Evolutionary conservation across 2,888 invertebrate species (phyloP).

Genomic region (Elegia similella): DNA sequence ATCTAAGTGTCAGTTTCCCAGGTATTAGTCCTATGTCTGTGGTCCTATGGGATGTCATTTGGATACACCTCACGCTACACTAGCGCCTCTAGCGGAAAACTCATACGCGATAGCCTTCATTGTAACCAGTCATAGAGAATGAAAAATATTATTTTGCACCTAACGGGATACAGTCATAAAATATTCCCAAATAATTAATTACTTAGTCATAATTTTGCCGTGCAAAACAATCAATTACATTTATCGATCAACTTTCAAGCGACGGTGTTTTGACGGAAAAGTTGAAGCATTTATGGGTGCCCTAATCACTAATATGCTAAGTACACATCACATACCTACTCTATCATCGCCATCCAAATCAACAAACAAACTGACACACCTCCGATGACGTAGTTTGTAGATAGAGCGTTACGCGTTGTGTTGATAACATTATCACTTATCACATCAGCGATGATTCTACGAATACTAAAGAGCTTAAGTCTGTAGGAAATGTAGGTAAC

Average conservation of each 20-base stretch:
- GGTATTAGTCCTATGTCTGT: too few species aligned
- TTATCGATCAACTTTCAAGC: background rate
- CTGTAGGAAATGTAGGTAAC: too few species aligned
- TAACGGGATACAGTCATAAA: background rate
- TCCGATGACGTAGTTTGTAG: slow-evolving; percentile 29
- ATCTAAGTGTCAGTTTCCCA: too few species aligned
- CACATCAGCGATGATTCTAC: background rate
- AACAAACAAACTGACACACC: slow-evolving; percentile 43
- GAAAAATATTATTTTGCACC: too few species aligned
- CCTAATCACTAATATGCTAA: slow-evolving; percentile 1
- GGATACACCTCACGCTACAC: too few species aligned
- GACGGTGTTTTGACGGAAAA: background rate
- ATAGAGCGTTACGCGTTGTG: slow-evolving; percentile 14
- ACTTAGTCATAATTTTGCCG: too few species aligned
- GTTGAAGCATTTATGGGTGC: background rate
- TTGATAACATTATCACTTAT: slow-evolving; percentile 8
- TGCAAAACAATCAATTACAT: background rate
- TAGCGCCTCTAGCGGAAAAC: too few species aligned
- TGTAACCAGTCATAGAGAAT: too few species aligned
- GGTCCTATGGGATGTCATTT: too few species aligned
- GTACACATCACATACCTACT: slow-evolving; percentile 17
- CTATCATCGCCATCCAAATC: background rate
- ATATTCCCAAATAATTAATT: background rate
- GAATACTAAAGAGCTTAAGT: too few species aligned
- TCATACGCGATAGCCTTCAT: too few species aligned